A percentile compares a stretch with the other conserved stretches of the same genome.
These are phyloP conservation scores for Caenorhabditis afra DNA, from an alignment of 2,888 invertebrate species.

Conservation along the genomic window DNA sequence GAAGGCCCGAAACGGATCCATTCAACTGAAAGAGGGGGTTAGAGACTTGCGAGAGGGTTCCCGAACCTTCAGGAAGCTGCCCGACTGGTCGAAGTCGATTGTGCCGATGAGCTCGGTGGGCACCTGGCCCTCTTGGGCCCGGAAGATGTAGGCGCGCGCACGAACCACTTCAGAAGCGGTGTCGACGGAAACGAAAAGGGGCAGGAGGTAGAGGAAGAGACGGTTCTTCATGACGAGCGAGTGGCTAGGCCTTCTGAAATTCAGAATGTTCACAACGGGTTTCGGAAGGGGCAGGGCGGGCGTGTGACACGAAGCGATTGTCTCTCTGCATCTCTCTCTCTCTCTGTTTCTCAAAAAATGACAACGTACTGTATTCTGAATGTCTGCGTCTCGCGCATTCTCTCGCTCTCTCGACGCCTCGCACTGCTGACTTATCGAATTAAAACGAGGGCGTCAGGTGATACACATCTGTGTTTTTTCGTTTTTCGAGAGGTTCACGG, in stretches of 20 bases:
- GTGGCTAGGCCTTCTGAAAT: constrained; percentile 3
- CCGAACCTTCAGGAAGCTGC: constrained; percentile 65
- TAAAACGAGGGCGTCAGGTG: constrained; percentile 49
- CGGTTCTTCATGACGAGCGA: constrained; percentile 24
- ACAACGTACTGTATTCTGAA: constrained; percentile 41
- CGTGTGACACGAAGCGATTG: not conserved
- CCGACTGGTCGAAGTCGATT: constrained; percentile 68
- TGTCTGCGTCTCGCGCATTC: constrained; percentile 21
- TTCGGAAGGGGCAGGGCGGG: constrained; percentile 15
- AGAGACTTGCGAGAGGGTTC: not conserved
- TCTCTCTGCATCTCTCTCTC: no score
- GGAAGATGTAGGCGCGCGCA: constrained; percentile 68
- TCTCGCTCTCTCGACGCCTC: constrained; percentile 15
- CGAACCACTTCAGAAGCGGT: constrained; percentile 55
- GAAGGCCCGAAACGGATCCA: constrained; percentile 72
- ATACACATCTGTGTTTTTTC: constrained; percentile 36
- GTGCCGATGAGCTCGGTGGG: constrained; percentile 65
- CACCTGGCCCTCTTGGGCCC: constrained; percentile 58
- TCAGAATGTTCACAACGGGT: constrained; percentile 22
- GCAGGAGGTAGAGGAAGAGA: constrained; percentile 14
- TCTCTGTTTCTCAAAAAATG: constrained; percentile 11
- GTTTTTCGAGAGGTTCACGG: not conserved
- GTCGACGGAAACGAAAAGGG: constrained; percentile 21
- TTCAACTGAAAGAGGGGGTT: constrained; percentile 69
- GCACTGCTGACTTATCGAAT: constrained; percentile 51